Evolutionary conservation across 2,888 invertebrate genomes (phyloP).

Genomic region (Eilema caniola): DNA sequence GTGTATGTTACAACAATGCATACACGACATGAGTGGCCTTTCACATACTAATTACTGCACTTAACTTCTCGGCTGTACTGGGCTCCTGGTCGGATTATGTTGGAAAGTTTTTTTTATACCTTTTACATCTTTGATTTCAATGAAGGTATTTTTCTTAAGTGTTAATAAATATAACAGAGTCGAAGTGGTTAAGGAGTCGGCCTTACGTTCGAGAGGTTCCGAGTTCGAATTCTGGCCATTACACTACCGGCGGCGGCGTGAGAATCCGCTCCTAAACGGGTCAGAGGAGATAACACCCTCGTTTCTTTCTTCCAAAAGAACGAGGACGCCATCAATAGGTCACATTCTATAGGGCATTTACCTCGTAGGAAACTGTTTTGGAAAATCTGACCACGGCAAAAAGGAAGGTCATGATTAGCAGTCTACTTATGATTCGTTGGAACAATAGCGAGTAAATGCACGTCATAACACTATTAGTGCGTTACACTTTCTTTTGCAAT

Average conservation of each 20-base stretch:
- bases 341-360: too few species aligned
- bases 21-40: slow-evolving; percentile 43
- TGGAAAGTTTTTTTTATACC: slow-evolving; percentile 45
- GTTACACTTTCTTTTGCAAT: slow-evolving; percentile 8
- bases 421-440: slow-evolving; percentile 1
- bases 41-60: slow-evolving; percentile 49
- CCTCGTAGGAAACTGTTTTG: too few species aligned
- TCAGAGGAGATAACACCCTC: too few species aligned
- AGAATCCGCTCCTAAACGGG: too few species aligned
- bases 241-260: too few species aligned
- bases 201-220: too few species aligned
- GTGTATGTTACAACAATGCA: slow-evolving; percentile 22
- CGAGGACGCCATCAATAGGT: too few species aligned
- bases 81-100: slow-evolving; percentile 40
- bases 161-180: too few species aligned
- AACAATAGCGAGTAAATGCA: neutral
- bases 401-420: neutral
- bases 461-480: slow-evolving; percentile 1
- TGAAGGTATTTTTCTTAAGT: too few species aligned
- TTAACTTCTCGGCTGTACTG: slow-evolving; percentile 40
- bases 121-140: slow-evolving; percentile 28
- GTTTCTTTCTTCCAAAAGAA: too few species aligned
- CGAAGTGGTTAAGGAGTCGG: too few species aligned
- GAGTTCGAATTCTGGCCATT: too few species aligned
- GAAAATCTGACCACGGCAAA: neutral